Percentiles rank a stretch among this genome's conserved stretches.
Evolutionary conservation across 2,888 invertebrate species (phyloP).

Genomic region (Emmelina monodactyla): DNA sequence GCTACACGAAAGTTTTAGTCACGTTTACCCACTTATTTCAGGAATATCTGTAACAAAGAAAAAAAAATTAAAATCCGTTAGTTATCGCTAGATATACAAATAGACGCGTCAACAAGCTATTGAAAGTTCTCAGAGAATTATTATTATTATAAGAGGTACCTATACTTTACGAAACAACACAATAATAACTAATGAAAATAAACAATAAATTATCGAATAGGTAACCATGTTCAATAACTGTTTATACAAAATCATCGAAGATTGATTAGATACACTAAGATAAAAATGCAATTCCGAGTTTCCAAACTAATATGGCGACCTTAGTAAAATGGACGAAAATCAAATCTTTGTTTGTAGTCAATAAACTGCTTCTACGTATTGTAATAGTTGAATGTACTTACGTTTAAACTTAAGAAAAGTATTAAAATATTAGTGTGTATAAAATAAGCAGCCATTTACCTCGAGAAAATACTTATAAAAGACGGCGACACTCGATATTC

Average conservation of each 20-base stretch:
- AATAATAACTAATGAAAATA: no score
- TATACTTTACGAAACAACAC: no score
- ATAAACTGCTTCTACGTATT: no score
- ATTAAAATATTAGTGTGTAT: conserved; percentile 3
- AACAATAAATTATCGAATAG: no score
- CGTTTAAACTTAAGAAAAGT: not conserved
- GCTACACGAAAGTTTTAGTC: conserved; percentile 56
- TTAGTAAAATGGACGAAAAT: conserved; percentile 1
- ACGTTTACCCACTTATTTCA: conserved; percentile 57
- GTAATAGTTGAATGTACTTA: no score
- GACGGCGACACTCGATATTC: conserved; percentile 59
- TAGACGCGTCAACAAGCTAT: conserved; percentile 59
- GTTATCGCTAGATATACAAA: conserved; percentile 20
- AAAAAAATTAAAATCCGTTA: conserved; percentile 17
- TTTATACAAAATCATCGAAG: not conserved
- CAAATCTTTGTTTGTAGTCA: not conserved
- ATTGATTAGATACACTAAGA: conserved; percentile 8
- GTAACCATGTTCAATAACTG: no score
- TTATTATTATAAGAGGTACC: no score
- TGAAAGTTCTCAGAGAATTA: no score
- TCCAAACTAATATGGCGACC: conserved; percentile 1
- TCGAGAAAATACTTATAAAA: conserved; percentile 61
- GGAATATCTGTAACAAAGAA: conserved; percentile 54
- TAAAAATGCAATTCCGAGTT: conserved; percentile 14
- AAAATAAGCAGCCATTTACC: conserved; percentile 28